These are phyloP conservation scores for Chelonia mydas DNA, from an alignment of 2,797 vertebrate genomes.

Conservation along the genomic window DNA sequence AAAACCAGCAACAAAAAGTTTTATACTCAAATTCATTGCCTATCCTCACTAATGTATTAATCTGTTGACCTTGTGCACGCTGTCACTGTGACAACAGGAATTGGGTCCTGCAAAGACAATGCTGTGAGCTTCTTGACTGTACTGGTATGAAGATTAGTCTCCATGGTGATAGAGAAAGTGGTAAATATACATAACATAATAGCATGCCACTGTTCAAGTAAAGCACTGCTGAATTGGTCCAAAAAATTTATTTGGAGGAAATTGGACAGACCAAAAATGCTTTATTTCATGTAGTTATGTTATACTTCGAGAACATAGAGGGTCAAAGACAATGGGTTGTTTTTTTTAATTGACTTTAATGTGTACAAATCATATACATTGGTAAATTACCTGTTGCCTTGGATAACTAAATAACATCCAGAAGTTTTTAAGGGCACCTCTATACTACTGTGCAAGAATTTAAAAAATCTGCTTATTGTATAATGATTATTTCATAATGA, in stretches of 20 bases:
- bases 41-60: slow-evolving; percentile 58
- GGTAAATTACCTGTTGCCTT: slow-evolving; percentile 41
- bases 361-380: slow-evolving; percentile 14
- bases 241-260: slow-evolving; percentile 46
- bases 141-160: slow-evolving; percentile 76
- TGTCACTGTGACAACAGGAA: slow-evolving; percentile 80
- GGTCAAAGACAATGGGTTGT: background rate
- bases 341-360: slow-evolving; percentile 56
- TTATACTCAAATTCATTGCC: slow-evolving; percentile 19
- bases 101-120: slow-evolving; percentile 74
- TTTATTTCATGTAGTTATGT: slow-evolving; percentile 39
- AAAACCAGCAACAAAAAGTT: slow-evolving; percentile 52
- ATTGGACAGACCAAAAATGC: slow-evolving; percentile 51
- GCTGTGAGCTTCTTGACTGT: slow-evolving; percentile 71
- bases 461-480: slow-evolving; percentile 22
- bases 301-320: slow-evolving; percentile 12
- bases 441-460: slow-evolving; percentile 42
- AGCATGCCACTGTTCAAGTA: slow-evolving; percentile 52
- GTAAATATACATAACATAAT: slow-evolving; percentile 73
- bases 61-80: slow-evolving; percentile 66
- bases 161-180: slow-evolving; percentile 78
- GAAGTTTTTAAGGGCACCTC: background rate
- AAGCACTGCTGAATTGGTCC: slow-evolving; percentile 35
- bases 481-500: slow-evolving; percentile 55
- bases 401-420: slow-evolving; percentile 42